Base-by-base conservation (phyloP, 2,113 vertebrate genomes). In the Capricornis sumatraensis region DNA sequence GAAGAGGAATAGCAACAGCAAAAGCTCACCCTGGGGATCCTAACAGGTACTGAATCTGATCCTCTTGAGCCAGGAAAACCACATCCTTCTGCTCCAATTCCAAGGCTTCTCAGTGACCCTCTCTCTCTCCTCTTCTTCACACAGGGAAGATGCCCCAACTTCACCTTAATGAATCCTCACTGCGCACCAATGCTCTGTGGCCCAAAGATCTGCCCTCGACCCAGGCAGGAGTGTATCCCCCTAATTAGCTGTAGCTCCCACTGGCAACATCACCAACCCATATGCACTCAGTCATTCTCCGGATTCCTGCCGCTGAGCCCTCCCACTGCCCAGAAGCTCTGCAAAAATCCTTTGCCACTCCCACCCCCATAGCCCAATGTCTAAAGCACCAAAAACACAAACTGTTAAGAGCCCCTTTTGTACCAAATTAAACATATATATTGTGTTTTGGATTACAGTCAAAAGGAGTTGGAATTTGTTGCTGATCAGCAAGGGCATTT, bases 81-180 rank as follows among this genome's bases (percentile, higher is more conserved):
- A 15, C 23, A 86, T 64, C 40, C 33, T 27, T 82, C 43, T 50
- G 45, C 5, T 43, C 25, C n/a, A 57, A 21, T 71, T 88, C 25
- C 17, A 74, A 0, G 58, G 1, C 10, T 40, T 91, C 33, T 62
- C 27, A 12, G 28, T 84, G 47, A 96, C 14, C 13, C 55, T 33
- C 12, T 47, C 55, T 33, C 91, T 98, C 57, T 95, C 84, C 97
- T 98, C 40, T 95, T 88, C 94, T 95, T 88, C 94, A 57, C 60
- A 19, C 98, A 99, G 99, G 99, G 99, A 36, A 99, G 99, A 76
- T 99, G 99, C 97, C 98, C 99, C 97, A 98, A 98, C 95, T 99
- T 99, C 97, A 98, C 99, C 5, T 98, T 99, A 21, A 98, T 99
- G 96, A 99, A 99, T 96, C 98, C 98, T 0, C 98, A 98, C 5